phyloP scores from a whole-genome alignment of 2,888 invertebrate genomes.

The Operophtera brumata region DNA sequence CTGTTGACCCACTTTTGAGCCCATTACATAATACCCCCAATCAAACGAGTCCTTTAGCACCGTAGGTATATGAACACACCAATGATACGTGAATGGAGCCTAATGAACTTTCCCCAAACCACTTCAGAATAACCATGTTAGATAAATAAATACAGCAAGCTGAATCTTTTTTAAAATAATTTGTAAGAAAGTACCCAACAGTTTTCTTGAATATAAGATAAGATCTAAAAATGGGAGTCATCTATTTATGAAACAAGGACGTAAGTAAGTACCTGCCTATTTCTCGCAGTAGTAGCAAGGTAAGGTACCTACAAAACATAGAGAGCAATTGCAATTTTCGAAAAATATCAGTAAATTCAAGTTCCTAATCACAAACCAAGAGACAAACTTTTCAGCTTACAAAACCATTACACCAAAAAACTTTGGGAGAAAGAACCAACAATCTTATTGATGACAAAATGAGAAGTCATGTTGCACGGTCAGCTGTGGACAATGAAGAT shows the following conservation, averaged over 20 bases:
- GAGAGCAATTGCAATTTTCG: too few species aligned
- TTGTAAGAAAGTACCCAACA: not conserved
- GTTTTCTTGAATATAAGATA: not conserved
- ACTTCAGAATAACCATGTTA: constrained; percentile 28
- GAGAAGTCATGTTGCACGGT: constrained; percentile 11
- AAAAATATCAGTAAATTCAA: too few species aligned
- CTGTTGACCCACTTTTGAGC: constrained; percentile 28
- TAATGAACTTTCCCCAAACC: constrained; percentile 45
- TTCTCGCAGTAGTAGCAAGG: not conserved
- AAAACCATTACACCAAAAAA: not conserved
- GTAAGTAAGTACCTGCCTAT: not conserved
- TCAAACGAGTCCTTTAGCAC: constrained; percentile 28
- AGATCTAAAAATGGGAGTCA: not conserved
- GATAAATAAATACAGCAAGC: constrained; percentile 28
- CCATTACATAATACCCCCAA: constrained; percentile 25
- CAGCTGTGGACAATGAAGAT: constrained; percentile 36
- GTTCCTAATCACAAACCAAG: too few species aligned
- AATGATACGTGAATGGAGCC: constrained; percentile 29
- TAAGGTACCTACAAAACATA: not conserved
- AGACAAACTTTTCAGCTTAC: not conserved
- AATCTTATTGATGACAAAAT: constrained; percentile 6
- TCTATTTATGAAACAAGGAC: not conserved
- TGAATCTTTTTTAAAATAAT: constrained; percentile 7
- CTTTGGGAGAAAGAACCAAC: constrained; percentile 2
- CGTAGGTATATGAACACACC: constrained; percentile 15